Percentiles rank a stretch among this genome's conserved stretches.
Conservation (phyloP, 2,797 vertebrate species). For the Tympanoctomys barrerae region DNA sequence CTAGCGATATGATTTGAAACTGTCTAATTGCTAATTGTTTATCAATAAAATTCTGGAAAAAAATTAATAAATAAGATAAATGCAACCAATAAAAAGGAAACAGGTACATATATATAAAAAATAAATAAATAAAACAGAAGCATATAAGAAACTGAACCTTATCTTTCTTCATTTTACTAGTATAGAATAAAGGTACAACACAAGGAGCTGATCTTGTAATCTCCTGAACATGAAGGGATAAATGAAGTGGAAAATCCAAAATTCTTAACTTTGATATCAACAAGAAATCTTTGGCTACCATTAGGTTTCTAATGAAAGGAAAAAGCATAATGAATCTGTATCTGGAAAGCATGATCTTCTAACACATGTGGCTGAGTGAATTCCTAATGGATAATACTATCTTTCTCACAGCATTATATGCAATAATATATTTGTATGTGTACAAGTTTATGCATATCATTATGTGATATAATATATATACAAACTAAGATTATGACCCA, state of each 20-base stretch:
- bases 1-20: too few relatives aligned
- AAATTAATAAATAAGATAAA: too few relatives aligned
- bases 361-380: background rate
- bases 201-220: background rate
- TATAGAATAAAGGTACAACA: background rate
- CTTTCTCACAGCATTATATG: background rate
- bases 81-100: too few relatives aligned
- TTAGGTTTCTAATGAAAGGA: background rate
- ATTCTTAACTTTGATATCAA: background rate
- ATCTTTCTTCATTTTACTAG: background rate
- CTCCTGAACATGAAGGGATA: background rate
- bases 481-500: background rate
- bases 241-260: background rate
- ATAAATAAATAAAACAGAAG: too few relatives aligned
- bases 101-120: too few relatives aligned
- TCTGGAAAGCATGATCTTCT: background rate
- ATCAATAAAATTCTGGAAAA: too few relatives aligned
- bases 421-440: background rate
- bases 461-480: background rate
- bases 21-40: too few relatives aligned
- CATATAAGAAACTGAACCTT: rapidly evolving
- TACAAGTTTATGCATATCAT: background rate
- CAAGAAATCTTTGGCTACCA: background rate
- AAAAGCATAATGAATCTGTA: background rate
- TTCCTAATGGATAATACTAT: background rate